phyloP scores from a whole-genome alignment of 2,797 vertebrate species.

The Enteromius thamalakanensis region DNA sequence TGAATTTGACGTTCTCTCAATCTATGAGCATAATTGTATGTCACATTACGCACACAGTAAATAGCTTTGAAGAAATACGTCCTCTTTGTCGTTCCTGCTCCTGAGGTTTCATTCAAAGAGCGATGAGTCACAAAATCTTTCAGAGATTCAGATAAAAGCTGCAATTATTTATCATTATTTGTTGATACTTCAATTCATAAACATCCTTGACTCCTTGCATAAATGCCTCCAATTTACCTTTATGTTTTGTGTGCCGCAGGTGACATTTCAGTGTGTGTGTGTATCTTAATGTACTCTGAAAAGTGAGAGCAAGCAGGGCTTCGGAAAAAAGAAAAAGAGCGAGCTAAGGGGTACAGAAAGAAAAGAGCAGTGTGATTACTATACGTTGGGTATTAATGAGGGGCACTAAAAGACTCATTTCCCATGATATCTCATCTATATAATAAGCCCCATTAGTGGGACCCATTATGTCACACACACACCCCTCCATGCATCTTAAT shows the following conservation, averaged over 20 bases:
- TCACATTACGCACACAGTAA: background rate
- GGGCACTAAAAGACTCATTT: constrained; percentile 35
- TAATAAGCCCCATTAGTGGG: constrained; percentile 51
- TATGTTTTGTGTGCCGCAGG: background rate
- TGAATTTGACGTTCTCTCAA: background rate
- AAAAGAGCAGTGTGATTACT: constrained; percentile 3
- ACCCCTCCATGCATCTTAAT: constrained; percentile 12
- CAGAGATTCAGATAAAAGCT: constrained; percentile 1
- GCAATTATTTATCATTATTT: constrained; percentile 37
- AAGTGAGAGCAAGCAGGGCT: background rate
- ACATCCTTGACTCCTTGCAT: constrained; percentile 26
- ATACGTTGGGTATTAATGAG: constrained; percentile 24
- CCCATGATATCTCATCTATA: constrained; percentile 54
- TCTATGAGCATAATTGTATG: background rate
- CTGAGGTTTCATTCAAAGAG: background rate
- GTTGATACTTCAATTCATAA: constrained; percentile 15
- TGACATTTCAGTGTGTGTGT: background rate
- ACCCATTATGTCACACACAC: constrained; percentile 17
- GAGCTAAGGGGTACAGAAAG: background rate
- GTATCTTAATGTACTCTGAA: background rate
- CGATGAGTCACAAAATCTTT: background rate
- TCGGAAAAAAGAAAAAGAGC: background rate
- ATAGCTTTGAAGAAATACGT: background rate
- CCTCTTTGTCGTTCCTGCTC: background rate
- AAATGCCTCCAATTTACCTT: constrained; percentile 21